Evolutionary conservation across 2,888 invertebrate species (phyloP).

Genomic region (Schrankia costaestrigalis): DNA sequence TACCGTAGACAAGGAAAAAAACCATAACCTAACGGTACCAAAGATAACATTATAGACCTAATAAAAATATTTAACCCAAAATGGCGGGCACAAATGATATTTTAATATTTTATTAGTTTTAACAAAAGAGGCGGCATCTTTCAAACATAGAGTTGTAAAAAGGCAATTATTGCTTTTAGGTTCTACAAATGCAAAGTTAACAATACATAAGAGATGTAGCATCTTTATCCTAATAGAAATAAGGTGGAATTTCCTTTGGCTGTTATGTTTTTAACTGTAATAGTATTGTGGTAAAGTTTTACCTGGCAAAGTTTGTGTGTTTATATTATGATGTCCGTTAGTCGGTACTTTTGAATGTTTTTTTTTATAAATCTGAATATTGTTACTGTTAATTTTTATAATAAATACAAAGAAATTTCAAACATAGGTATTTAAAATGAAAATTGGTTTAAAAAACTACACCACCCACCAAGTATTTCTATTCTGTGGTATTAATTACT

Average conservation of each 20-base stretch:
- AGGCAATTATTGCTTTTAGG: conserved; percentile 52
- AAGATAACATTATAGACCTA: conserved; percentile 34
- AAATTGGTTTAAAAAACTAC: too few species aligned
- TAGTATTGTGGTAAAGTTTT: conserved; percentile 22
- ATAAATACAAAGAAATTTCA: too few species aligned
- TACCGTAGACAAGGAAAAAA: conserved; percentile 12
- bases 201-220: too few species aligned
- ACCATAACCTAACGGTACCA: conserved; percentile 41
- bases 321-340: conserved; percentile 25
- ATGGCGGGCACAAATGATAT: conserved; percentile 33
- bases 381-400: too few species aligned
- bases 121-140: conserved; percentile 48
- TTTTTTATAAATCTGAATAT: too few species aligned
- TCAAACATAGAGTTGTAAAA: conserved; percentile 57
- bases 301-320: conserved; percentile 37
- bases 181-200: conserved; percentile 19
- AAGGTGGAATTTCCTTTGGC: conserved; percentile 16
- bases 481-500: too few species aligned
- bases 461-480: too few species aligned
- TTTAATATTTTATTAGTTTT: conserved; percentile 46
- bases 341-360: conserved; percentile 25
- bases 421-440: too few species aligned
- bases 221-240: background rate
- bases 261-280: background rate
- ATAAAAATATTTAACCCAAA: conserved; percentile 45